Base-by-base conservation (phyloP, 92 coral and sea anemone genomes). In the Virgularia gustaviana region DNA sequence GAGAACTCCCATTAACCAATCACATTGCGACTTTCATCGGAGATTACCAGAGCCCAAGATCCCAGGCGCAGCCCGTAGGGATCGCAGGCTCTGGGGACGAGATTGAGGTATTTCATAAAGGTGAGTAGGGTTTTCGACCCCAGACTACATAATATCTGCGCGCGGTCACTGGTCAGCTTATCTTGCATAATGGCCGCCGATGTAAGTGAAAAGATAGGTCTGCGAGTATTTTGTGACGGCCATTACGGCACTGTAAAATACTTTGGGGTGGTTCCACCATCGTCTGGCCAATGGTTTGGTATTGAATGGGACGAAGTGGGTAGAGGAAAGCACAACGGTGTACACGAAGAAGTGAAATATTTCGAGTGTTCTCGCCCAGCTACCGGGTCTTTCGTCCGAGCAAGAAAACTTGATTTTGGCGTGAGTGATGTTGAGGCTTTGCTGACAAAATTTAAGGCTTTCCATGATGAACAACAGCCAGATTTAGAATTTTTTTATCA, bases 241-340 rank as follows among this genome's bases (percentile, higher is more conserved):
- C 81, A 64, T 49, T 77, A 75, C 9, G 98, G 90, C 57, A 90
- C 88, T 41, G 79, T 92, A 20, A 92, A 64, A 71, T 92, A 78
- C 60, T 81, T 80, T 51, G 98, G 98, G 28, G 75, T 27, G 60
- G 96, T 92, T 24, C 89, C 98, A 33, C 92, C 96, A 45, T 83
- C 98, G 2, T 20, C 59, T 86, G 98, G 94, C 31, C 80, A 81
- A 52, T 92, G 98, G 98, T 85, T 79, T 78, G 98, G 98, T 29
- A 68, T 92, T 53, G 98, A 92, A 49, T 92, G 98, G 98, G 98
- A 92, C 57, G 94, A 83, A 29, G 79, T 77, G 15, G 76, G 67
- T 13, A 83, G 98, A 64, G 98, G 98, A 13, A 92, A 92, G 65
- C 98, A 92, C 65, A 72, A 84, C 41, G 98, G 98, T 28, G 90